phyloP scores from a whole-genome alignment of 2,797 vertebrate genomes.

The Danio aesculapii region DNA sequence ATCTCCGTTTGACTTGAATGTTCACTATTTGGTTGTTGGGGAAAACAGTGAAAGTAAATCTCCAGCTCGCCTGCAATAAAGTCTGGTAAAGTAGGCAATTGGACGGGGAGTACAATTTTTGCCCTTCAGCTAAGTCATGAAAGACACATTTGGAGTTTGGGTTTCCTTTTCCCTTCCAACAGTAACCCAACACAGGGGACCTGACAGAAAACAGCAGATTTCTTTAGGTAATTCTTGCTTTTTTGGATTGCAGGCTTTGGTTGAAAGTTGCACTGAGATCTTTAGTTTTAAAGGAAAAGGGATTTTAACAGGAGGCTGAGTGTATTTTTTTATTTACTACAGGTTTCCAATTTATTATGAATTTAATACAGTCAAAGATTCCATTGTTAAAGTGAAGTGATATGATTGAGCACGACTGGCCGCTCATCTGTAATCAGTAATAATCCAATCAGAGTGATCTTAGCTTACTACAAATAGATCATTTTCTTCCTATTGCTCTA shows the following conservation, averaged over 20 bases:
- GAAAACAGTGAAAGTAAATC: conserved; percentile 50
- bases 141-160: conserved; percentile 28
- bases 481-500: no score
- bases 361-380: no score
- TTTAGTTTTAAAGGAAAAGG: conserved; percentile 60
- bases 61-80: conserved; percentile 38
- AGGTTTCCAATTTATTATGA: no score
- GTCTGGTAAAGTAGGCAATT: conserved; percentile 46
- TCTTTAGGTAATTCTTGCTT: neutral
- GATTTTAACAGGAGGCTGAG: conserved; percentile 55
- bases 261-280: conserved; percentile 13
- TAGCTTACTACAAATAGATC: no score
- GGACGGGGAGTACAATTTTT: conserved; percentile 44
- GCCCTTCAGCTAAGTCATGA: conserved; percentile 24
- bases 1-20: conserved; percentile 58
- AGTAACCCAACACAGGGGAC: neutral
- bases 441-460: no score
- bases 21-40: conserved; percentile 49
- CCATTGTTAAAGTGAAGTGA: no score
- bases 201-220: neutral
- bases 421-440: no score
- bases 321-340: no score
- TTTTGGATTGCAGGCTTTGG: neutral
- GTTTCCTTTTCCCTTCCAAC: neutral
- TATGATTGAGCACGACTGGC: no score